Percentiles rank a stretch among this genome's conserved stretches.
phyloP scores from a whole-genome alignment of 2,888 invertebrate species.

The Dexiosoma caninum region DNA sequence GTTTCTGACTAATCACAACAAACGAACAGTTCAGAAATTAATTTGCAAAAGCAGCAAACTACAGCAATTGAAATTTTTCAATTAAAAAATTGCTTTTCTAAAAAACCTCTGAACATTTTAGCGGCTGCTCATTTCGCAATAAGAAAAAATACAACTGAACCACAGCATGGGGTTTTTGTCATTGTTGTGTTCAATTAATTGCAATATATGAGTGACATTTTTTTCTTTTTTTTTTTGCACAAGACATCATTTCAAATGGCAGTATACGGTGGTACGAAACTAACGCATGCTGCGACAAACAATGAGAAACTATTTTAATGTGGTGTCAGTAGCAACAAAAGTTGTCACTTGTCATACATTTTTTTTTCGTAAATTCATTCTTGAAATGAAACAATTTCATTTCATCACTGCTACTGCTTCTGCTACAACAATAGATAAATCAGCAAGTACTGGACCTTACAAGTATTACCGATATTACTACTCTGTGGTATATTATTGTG shows the following conservation, averaged over 20 bases:
- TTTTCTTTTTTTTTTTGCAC: too few species aligned
- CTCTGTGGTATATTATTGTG: too few species aligned
- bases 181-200: conserved; percentile 46
- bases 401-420: too few species aligned
- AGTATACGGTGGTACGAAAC: too few species aligned
- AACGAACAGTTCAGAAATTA: background rate
- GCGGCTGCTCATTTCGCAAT: background rate
- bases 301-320: background rate
- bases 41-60: background rate
- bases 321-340: background rate
- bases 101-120: conserved; percentile 10
- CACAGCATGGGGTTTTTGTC: conserved; percentile 42
- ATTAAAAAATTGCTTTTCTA: too few species aligned
- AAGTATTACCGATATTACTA: too few species aligned
- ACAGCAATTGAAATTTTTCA: too few species aligned
- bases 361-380: too few species aligned
- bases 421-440: too few species aligned
- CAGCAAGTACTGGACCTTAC: too few species aligned
- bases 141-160: conserved; percentile 8
- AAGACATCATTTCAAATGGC: too few species aligned
- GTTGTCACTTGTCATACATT: background rate
- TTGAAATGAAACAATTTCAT: too few species aligned
- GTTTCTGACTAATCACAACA: background rate
- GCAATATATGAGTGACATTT: conserved; percentile 33
- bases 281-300: background rate